phyloP scores from a whole-genome alignment of 2,888 invertebrate genomes.

The Eupithecia exiguata region DNA sequence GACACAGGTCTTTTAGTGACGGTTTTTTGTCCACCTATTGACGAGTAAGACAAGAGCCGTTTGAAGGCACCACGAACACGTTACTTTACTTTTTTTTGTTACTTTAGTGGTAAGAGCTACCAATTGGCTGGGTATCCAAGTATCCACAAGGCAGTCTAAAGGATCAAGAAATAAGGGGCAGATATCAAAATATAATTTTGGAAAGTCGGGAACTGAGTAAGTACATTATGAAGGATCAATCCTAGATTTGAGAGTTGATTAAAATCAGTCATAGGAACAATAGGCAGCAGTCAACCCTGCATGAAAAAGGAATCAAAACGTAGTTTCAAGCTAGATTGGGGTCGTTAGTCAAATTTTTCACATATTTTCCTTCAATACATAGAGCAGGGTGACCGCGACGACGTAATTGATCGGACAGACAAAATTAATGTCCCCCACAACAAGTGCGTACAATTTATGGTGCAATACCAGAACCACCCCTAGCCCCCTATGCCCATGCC shows the following conservation, averaged over 20 bases:
- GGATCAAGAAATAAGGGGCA: not conserved
- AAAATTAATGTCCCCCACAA: slow-evolving; percentile 74
- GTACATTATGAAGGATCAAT: not conserved
- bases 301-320: slow-evolving; percentile 19
- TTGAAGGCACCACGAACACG: too few species aligned
- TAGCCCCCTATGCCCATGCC: slow-evolving; percentile 38
- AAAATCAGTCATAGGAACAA: not conserved
- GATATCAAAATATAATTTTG: not conserved
- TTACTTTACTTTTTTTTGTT: too few species aligned
- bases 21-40: not conserved
- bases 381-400: slow-evolving; percentile 61
- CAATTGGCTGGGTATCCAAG: too few species aligned
- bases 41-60: not conserved
- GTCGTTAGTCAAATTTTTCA: slow-evolving; percentile 46
- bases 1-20: not conserved
- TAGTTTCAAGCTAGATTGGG: slow-evolving; percentile 55
- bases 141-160: not conserved
- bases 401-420: slow-evolving; percentile 76
- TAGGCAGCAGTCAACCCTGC: not conserved
- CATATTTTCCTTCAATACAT: not conserved
- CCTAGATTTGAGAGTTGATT: not conserved
- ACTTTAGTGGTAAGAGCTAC: too few species aligned
- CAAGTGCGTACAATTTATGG: slow-evolving; percentile 75
- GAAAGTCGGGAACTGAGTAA: too few species aligned
- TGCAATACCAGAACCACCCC: slow-evolving; percentile 60